Base-by-base conservation (phyloP, 2,888 invertebrate species). In the Deilephila porcellus region DNA sequence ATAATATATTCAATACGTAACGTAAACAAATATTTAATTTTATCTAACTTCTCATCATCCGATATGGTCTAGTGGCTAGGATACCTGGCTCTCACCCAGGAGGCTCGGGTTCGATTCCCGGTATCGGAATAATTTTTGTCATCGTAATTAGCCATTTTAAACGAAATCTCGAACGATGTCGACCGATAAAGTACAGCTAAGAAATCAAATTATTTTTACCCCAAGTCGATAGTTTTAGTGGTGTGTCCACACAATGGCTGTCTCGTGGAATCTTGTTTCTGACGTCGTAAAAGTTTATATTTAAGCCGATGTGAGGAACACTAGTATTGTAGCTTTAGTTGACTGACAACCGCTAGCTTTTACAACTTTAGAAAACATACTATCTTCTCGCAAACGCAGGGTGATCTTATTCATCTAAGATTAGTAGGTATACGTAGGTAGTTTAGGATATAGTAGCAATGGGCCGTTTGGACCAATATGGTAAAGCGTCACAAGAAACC, bases 21-120 rank as follows among this genome's bases (percentile, higher is more conserved):
- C 17, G 6, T 4, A 6, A 8, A n/a, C 11, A 60, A 3, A 20
- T 5, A 25, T 4, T 60, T 60, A 29, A 19, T 25, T 25, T 60
- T 60, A 20, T 7, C 60, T 7, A 6, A 0, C 8, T 7, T 7
- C 14, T 62, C 29, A 1, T n/a, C 4, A 88, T 95, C 95, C 95
- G 94, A 93, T 95, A 95, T 95, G 95, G 95, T 95, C 95, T 95
- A 95, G 95, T 95, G 95, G 95, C 93, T 95, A 95, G 95, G 95
- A 95, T 95, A 95, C 93, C 95, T 95, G 95, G 95, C 90, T 95
- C 90, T 95, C 95, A 95, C 93, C 95, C 94, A 94, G 95, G 93
- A 95, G 95, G 95, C 95, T 94, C 95, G 95, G 95, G 95, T 95
- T 95, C 95, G 95, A 95, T 95, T 95, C 95, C 95, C 95, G 95